Evolutionary conservation across 64 coral and sea anemone genomes (phyloP), one percentile per base, ranked within the genome.

Genomic region (Dendrophyllia cribrosa): DNA sequence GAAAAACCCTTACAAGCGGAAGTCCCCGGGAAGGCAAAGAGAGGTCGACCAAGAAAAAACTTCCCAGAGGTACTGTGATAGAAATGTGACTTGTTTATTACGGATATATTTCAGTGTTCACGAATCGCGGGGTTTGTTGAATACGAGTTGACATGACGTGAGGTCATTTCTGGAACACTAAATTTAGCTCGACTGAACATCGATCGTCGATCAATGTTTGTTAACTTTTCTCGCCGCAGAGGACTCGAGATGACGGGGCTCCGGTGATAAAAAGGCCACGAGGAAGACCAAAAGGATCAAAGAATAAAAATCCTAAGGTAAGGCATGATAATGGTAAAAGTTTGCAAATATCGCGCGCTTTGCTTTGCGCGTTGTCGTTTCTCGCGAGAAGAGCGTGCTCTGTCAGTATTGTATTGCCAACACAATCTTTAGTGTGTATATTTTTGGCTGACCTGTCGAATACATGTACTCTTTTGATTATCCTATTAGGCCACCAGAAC

Each of bases 261-360:
- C 91, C 95, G 64, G 95, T 97, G 25, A 67, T 97, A 10, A 94
- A 97, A 59, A 80, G 92, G 62, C 91, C 91, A 63, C 82, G 95
- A 88, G 95, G 95, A 49, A 44, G 95, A 55, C 95, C 95, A 9
- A 97, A 97, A 82, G 95, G 91, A 69, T 94, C 88, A 3, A 97
- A 94, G 64, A 97, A 94, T 87, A 94, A 97, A 66, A 94, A 93
- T 46, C 91, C 95, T 0, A 94, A 97, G 92, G 95, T 97, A 93
- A 15, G 80, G 0, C 6, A 13, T 56, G 19, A n/a, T 84, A 17
- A 7, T 19, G n/a, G 26, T 21, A 67, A 19, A 7, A 43, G 5
- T 64, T 59, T 46, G 20, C 51, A 1, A 9, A 46, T 20, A n/a
- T 3, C 34, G 61, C 43, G 60, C 79, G 79, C 59, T 65, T 16